Evolutionary conservation across 2,113 vertebrate species (phyloP).

Genomic region (Leptodactylus fuscus): DNA sequence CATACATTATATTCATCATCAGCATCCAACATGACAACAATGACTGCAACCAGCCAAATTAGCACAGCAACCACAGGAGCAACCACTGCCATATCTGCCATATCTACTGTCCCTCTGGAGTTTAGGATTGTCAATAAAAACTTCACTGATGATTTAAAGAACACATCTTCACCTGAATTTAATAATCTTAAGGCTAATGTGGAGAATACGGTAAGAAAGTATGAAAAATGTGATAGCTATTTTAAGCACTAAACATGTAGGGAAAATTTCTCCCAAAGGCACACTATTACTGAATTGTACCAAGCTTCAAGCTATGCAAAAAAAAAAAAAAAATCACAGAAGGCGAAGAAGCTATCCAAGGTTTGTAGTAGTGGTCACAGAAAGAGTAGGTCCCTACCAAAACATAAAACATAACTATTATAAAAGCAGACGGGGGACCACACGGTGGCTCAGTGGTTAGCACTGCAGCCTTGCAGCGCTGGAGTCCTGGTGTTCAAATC

Average conservation of each 20-base stretch:
- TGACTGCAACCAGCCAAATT: neutral
- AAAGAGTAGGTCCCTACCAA: no score
- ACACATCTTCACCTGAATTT: neutral
- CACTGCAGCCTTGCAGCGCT: no score
- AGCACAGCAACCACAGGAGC: neutral
- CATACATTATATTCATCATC: neutral
- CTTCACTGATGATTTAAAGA: neutral
- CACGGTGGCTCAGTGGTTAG: no score
- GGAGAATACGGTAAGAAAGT: slow-evolving; percentile 17
- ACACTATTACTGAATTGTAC: no score
- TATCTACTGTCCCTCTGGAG: slow-evolving; percentile 5
- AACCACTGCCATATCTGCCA: neutral
- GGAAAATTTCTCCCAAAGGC: no score
- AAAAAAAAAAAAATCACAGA: no score
- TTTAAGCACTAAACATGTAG: neutral
- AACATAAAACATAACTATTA: no score
- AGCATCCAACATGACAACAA: neutral
- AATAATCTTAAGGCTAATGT: slow-evolving; percentile 5
- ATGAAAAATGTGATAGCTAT: neutral
- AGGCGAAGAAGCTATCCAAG: no score
- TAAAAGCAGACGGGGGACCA: no score
- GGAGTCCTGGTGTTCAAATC: no score
- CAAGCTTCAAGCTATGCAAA: no score
- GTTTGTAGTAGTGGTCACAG: no score
- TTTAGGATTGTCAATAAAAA: slow-evolving; percentile 43